phyloP scores from a whole-genome alignment of 2,113 vertebrate genomes.

The Plectropomus leopardus region DNA sequence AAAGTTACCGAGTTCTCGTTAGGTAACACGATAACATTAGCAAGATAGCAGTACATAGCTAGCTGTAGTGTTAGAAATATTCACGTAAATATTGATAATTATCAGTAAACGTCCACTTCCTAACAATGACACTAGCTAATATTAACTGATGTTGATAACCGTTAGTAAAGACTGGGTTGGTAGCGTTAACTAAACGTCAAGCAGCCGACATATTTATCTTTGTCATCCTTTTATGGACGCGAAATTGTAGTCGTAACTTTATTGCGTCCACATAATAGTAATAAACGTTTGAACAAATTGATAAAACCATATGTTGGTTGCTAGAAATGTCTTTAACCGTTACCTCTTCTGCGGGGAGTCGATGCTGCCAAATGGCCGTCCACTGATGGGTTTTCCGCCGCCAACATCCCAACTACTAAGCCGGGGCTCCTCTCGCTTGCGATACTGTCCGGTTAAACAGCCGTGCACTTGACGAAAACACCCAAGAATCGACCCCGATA shows the following conservation, averaged over 20 bases:
- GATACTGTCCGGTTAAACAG: conserved; percentile 28
- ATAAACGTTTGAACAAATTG: too few relatives aligned
- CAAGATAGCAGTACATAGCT: neutral
- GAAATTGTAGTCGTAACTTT: accelerated
- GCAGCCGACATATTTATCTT: neutral
- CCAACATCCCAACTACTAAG: conserved; percentile 79
- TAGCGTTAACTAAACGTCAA: neutral
- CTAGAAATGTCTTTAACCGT: neutral
- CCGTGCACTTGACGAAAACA: neutral
- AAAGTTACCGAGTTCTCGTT: neutral
- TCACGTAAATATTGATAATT: neutral
- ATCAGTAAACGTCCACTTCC: neutral
- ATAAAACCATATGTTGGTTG: accelerated
- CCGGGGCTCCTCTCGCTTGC: conserved; percentile 38
- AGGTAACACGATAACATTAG: neutral
- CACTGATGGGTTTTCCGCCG: conserved; percentile 77
- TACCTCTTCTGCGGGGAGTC: conserved; percentile 80
- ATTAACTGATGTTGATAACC: too few relatives aligned
- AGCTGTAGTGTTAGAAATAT: neutral
- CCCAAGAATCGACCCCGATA: neutral
- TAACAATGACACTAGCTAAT: conserved; percentile 19
- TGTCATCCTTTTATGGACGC: neutral
- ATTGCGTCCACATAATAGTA: neutral
- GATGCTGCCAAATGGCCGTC: conserved; percentile 79
- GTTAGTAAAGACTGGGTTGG: neutral